These are phyloP conservation scores for Ranitomeya variabilis DNA, from an alignment of 2,113 vertebrate species.

Conservation along the genomic window DNA sequence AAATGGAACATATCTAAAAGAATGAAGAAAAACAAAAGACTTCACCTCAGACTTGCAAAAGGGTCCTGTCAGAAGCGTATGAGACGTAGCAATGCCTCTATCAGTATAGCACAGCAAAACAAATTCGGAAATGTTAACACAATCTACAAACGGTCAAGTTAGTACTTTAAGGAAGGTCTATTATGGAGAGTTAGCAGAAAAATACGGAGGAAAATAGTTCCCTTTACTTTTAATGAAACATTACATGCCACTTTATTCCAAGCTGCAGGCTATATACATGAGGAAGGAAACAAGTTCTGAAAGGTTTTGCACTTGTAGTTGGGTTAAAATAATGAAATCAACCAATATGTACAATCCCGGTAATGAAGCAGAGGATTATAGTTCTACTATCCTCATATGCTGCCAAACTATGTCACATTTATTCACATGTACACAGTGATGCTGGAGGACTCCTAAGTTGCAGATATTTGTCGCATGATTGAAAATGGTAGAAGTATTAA, in stretches of 20 bases:
- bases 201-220: not conserved
- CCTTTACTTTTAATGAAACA: not conserved
- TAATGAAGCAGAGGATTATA: not conserved
- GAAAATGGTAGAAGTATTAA: no score
- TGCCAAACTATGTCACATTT: no score
- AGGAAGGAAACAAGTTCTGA: not conserved
- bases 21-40: not conserved
- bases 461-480: no score
- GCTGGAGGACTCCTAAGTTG: no score
- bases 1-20: not conserved
- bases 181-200: constrained; percentile 42
- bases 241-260: constrained; percentile 18
- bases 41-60: not conserved
- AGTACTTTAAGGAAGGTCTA: constrained; percentile 60
- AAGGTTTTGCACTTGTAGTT: not conserved
- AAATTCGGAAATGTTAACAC: constrained; percentile 71
- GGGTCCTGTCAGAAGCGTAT: not conserved
- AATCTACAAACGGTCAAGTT: constrained; percentile 71
- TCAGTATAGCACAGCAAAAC: constrained; percentile 62
- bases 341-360: not conserved
- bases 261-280: not conserved
- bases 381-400: not conserved
- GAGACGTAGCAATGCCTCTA: constrained; percentile 9
- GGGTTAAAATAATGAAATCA: not conserved
- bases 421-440: no score